Percentiles rank a stretch among this genome's conserved stretches.
phyloP scores from a whole-genome alignment of 2,797 vertebrate species.

The Pangasius mekongensis region DNA sequence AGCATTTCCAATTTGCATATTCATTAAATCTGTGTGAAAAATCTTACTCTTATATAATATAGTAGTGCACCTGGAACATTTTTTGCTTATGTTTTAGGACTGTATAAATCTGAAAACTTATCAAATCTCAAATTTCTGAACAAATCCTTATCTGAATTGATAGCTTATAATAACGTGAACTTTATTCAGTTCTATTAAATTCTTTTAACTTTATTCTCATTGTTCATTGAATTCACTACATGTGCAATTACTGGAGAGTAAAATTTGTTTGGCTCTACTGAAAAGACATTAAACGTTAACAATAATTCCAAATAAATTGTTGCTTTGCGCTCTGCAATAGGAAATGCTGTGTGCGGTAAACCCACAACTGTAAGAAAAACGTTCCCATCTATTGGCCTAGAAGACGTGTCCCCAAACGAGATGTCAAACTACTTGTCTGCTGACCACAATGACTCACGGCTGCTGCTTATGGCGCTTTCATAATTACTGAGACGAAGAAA shows the following conservation, averaged over 20 bases:
- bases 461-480: not conserved
- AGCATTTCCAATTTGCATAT: conserved; percentile 25
- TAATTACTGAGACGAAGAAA: not conserved
- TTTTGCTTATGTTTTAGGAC: not conserved
- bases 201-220: not conserved
- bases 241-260: not conserved
- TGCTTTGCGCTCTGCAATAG: not conserved
- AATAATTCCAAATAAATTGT: not conserved
- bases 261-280: not conserved
- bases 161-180: not conserved
- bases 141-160: not conserved
- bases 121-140: not conserved
- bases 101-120: not conserved
- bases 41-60: too few species aligned
- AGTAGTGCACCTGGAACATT: not conserved
- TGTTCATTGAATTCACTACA: not conserved
- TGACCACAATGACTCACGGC: conserved; percentile 28
- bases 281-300: not conserved
- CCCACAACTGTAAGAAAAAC: not conserved
- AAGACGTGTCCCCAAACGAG: not conserved
- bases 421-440: not conserved
- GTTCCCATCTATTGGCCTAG: not conserved
- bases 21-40: not conserved
- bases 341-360: not conserved
- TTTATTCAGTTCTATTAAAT: too few species aligned